Conservation (phyloP, 2,797 vertebrate genomes). For the Cynodonichthys magdalenae region DNA sequence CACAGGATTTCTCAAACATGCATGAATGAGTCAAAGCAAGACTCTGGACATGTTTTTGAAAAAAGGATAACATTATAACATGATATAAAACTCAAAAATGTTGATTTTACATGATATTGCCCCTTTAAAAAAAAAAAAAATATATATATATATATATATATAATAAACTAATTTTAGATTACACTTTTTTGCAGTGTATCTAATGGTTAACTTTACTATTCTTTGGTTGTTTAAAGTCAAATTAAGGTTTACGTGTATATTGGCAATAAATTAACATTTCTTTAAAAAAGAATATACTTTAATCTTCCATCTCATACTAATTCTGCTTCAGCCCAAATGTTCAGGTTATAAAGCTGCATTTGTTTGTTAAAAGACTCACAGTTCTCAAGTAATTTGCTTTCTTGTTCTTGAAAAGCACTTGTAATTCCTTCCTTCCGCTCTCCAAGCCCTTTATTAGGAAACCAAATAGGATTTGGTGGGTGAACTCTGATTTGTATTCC, state of each 20-base stretch:
- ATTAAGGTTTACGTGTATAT: background rate
- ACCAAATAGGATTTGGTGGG: constrained; percentile 67
- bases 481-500: constrained; percentile 72
- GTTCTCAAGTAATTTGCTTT: constrained; percentile 51
- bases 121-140: no score
- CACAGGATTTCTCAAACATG: no score
- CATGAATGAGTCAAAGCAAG: no score
- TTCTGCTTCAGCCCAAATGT: constrained; percentile 10
- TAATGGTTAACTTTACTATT: background rate
- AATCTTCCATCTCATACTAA: background rate
- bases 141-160: no score
- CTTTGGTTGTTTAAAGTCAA: background rate
- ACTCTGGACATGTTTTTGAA: no score
- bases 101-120: no score
- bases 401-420: constrained; percentile 58
- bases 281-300: background rate
- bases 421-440: constrained; percentile 60
- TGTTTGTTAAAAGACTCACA: constrained; percentile 53
- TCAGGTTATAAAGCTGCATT: constrained; percentile 40
- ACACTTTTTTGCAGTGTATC: no score
- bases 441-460: constrained; percentile 60
- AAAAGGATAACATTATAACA: no score
- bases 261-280: background rate
- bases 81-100: no score
- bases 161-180: no score